phyloP scores from a whole-genome alignment of 2,113 vertebrate genomes.

The Coregonus clupeaformis region DNA sequence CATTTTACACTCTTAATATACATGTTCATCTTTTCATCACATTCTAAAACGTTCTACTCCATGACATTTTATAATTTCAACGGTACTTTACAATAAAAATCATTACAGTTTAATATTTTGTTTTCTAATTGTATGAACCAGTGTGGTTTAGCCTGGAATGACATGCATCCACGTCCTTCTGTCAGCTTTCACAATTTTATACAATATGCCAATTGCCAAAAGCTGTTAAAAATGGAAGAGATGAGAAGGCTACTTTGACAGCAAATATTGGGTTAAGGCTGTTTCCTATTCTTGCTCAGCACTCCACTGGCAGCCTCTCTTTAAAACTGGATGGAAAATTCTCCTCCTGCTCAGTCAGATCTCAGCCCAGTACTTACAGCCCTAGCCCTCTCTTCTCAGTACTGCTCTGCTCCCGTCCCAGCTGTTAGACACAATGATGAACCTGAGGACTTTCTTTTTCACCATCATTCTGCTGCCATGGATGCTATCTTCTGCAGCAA shows the following conservation, averaged over 20 bases:
- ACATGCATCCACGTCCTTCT: neutral
- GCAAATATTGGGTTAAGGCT: slow-evolving; percentile 85
- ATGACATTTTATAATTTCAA: slow-evolving; percentile 1
- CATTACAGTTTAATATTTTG: neutral
- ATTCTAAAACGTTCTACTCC: neutral
- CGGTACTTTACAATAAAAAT: neutral
- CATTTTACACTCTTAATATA: no score
- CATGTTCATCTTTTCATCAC: no score
- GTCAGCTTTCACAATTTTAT: no score
- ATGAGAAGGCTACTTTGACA: slow-evolving; percentile 30
- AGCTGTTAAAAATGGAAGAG: neutral
- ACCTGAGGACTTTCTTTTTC: slow-evolving; percentile 69
- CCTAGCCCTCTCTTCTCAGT: slow-evolving; percentile 50
- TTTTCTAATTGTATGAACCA: neutral
- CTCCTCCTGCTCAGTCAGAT: slow-evolving; percentile 74
- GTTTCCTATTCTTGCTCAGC: slow-evolving; percentile 66
- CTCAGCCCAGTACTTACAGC: slow-evolving; percentile 45
- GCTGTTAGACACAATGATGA: slow-evolving; percentile 73
- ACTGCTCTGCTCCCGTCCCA: slow-evolving; percentile 47
- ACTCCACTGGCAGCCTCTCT: slow-evolving; percentile 77
- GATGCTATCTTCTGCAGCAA: slow-evolving; percentile 67
- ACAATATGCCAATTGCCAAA: neutral
- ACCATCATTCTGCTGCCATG: slow-evolving; percentile 71
- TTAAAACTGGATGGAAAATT: slow-evolving; percentile 85
- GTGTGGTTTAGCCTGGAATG: neutral